A percentile compares a stretch with the other conserved stretches of the same genome.
Conservation (phyloP, 2,888 invertebrate genomes). For the Magallana nippona region DNA sequence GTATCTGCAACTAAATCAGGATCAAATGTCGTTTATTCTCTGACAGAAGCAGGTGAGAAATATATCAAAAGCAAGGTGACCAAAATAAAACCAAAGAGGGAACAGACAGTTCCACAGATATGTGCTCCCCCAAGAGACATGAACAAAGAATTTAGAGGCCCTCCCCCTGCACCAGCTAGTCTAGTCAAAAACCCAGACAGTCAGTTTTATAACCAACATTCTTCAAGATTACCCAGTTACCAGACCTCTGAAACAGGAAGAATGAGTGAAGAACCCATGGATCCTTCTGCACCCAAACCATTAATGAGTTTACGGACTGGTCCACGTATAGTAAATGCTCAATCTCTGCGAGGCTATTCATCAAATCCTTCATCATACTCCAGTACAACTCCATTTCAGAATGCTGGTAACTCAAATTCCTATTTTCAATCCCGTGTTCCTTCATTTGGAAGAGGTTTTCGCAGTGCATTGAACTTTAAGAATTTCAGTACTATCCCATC, state of each 20-base stretch:
- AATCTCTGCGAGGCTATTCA: not conserved
- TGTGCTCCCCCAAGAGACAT: not conserved
- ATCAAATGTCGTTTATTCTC: slow-evolving; percentile 47
- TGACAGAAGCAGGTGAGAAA: slow-evolving; percentile 56
- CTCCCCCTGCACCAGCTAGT: slow-evolving; percentile 45
- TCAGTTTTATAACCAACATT: not conserved
- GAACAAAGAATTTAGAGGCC: slow-evolving; percentile 39
- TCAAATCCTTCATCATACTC: not conserved
- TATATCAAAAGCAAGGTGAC: slow-evolving; percentile 50
- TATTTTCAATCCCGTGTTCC: not conserved
- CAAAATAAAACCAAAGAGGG: not conserved
- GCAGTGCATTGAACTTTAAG: no score
- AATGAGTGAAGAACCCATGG: not conserved
- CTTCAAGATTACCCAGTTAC: not conserved
- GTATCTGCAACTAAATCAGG: slow-evolving; percentile 49
- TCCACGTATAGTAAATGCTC: not conserved
- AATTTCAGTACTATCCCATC: not conserved
- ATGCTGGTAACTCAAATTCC: not conserved
- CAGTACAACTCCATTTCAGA: not conserved
- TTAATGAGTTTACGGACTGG: not conserved
- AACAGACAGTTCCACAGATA: not conserved
- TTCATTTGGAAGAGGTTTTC: not conserved
- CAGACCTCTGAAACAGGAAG: not conserved
- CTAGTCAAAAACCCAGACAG: not conserved
- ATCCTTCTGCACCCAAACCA: not conserved